Evolutionary conservation across 2,888 invertebrate species (phyloP).

Genomic region (Autographa gamma): DNA sequence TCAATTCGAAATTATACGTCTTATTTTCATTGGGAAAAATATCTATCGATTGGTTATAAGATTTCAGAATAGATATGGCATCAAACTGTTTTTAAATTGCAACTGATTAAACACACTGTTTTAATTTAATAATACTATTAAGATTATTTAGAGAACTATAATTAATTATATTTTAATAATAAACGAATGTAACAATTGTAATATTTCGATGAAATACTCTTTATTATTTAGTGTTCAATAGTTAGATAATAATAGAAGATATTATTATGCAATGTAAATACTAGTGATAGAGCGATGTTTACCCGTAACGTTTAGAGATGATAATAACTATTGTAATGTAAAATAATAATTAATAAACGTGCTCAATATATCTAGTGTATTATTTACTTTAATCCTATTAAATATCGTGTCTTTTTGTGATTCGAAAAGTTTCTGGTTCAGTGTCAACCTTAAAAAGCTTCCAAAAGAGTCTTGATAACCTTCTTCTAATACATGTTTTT

Average conservation of each 20-base stretch:
- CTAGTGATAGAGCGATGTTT: slow-evolving; percentile 65
- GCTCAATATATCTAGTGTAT: slow-evolving; percentile 65
- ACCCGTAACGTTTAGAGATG: slow-evolving; percentile 57
- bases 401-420: neutral
- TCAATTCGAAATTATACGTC: too few species aligned
- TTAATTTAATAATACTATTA: slow-evolving; percentile 23
- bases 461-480: too few species aligned
- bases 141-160: slow-evolving; percentile 16
- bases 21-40: too few species aligned
- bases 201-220: slow-evolving; percentile 51
- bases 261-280: slow-evolving; percentile 52
- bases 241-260: slow-evolving; percentile 54
- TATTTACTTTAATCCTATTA: slow-evolving; percentile 13
- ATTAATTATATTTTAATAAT: slow-evolving; percentile 32
- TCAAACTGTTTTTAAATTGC: slow-evolving; percentile 12
- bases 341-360: slow-evolving; percentile 65
- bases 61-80: too few species aligned
- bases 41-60: too few species aligned
- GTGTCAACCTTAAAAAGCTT: too few species aligned
- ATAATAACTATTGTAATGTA: slow-evolving; percentile 58
- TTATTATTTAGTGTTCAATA: slow-evolving; percentile 66
- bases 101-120: slow-evolving; percentile 8
- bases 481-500: too few species aligned
- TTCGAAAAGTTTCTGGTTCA: too few species aligned
- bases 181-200: slow-evolving; percentile 29